Percentiles rank a stretch among this genome's conserved stretches.
Conservation (phyloP, 2,888 invertebrate species). For the Imbricaverruca yamaguchii region DNA sequence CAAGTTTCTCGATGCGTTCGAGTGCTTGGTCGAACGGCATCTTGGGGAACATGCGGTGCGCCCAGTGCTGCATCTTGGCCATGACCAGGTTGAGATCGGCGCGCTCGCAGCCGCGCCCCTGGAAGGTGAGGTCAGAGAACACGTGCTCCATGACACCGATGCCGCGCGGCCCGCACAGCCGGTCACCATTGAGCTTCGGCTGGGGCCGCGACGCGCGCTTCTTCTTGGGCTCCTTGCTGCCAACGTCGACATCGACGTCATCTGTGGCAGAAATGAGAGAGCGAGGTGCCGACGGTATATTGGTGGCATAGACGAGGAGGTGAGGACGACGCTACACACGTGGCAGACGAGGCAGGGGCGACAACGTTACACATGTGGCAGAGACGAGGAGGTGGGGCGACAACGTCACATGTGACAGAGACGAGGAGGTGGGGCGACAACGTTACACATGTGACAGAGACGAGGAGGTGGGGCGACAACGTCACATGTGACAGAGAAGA, state of each 20-base stretch:
- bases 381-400: no score
- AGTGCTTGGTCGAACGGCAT: slow-evolving; percentile 80
- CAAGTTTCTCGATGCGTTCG: slow-evolving; percentile 68
- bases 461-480: no score
- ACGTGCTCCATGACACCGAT: slow-evolving; percentile 68
- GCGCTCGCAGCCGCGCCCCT: slow-evolving; percentile 73
- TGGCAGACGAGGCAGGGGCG: no score
- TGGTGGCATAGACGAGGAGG: no score
- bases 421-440: no score
- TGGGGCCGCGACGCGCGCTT: slow-evolving; percentile 56
- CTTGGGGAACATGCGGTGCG: slow-evolving; percentile 82
- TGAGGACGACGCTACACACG: no score
- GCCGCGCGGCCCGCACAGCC: slow-evolving; percentile 67
- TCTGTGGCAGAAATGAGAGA: not conserved
- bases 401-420: no score
- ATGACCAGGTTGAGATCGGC: slow-evolving; percentile 71
- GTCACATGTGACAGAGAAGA: no score
- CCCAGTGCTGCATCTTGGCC: slow-evolving; percentile 84
- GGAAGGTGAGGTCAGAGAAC: slow-evolving; percentile 72
- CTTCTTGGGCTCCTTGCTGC: slow-evolving; percentile 41
- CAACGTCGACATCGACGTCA: slow-evolving; percentile 6
- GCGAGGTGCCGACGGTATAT: no score
- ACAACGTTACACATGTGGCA: no score
- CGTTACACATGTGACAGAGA: no score
- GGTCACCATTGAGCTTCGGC: slow-evolving; percentile 57